A percentile compares a stretch with the other conserved stretches of the same genome.
These are phyloP conservation scores for Nematopogon swammerdamellus DNA, from an alignment of 2,888 invertebrate species.

Conservation along the genomic window DNA sequence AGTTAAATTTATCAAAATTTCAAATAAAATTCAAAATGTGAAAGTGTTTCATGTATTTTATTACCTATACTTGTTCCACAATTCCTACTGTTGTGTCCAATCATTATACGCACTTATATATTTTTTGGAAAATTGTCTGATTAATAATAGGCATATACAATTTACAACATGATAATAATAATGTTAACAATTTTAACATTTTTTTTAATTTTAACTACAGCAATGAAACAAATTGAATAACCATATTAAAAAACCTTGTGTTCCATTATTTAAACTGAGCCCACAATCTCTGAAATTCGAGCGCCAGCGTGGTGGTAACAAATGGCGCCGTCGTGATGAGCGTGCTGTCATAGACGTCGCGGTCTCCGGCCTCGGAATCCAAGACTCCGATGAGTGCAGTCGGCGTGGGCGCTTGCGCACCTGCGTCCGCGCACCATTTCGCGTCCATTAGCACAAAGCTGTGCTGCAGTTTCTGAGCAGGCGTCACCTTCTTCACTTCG, in stretches of 20 bases:
- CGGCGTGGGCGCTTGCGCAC: too few relatives aligned
- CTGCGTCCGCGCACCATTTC: constrained; percentile 12
- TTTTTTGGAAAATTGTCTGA: too few relatives aligned
- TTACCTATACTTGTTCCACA: too few relatives aligned
- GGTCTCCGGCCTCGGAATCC: constrained; percentile 22
- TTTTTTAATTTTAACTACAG: too few relatives aligned
- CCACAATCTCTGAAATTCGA: constrained; percentile 35
- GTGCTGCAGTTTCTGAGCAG: constrained; percentile 23
- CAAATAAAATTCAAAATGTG: not conserved
- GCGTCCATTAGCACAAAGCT: constrained; percentile 33
- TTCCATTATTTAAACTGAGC: not conserved
- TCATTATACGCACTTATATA: too few relatives aligned
- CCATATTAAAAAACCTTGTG: too few relatives aligned
- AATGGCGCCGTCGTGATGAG: constrained; percentile 24
- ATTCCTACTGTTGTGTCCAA: too few relatives aligned
- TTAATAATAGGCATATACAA: too few relatives aligned
- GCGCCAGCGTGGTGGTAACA: constrained; percentile 21
- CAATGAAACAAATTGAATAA: too few relatives aligned
- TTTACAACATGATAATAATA: too few relatives aligned
- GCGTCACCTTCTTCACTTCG: constrained; percentile 24
- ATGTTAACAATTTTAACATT: too few relatives aligned
- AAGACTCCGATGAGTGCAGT: constrained; percentile 24
- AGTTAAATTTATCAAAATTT: not conserved
- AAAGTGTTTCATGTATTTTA: not conserved
- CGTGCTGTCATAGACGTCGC: constrained; percentile 24